A percentile compares a stretch with the other conserved stretches of the same genome.
Evolutionary conservation across 1,140 invertebrate species (phyloP).

Genomic region (Coenobita brevimanus): DNA sequence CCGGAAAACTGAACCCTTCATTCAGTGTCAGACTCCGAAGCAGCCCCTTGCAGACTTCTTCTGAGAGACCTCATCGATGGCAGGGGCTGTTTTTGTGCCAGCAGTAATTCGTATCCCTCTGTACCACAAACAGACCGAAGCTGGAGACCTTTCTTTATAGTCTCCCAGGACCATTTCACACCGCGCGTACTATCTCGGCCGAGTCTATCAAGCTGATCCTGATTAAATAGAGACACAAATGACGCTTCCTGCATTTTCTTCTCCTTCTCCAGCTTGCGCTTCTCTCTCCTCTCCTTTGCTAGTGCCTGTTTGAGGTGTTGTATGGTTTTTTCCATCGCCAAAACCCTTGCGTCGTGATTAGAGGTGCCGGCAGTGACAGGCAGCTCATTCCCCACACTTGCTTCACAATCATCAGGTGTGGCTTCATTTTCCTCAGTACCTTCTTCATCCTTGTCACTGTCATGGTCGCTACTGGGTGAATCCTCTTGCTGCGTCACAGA

Average conservation of each 20-base stretch:
- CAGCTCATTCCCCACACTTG: too few relatives aligned
- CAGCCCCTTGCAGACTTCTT: too few relatives aligned
- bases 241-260: background rate
- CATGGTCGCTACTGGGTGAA: too few relatives aligned
- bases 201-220: conserved; percentile 4
- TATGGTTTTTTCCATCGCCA: background rate
- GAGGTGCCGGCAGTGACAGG: too few relatives aligned
- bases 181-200: background rate
- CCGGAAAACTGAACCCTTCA: too few relatives aligned
- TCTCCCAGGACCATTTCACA: conserved; percentile 11
- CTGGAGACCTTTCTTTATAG: conserved; percentile 18
- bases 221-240: background rate
- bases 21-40: too few relatives aligned
- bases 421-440: too few relatives aligned
- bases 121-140: background rate
- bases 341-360: background rate
- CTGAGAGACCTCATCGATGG: too few relatives aligned
- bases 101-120: background rate
- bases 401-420: too few relatives aligned
- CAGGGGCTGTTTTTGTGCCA: conserved; percentile 16
- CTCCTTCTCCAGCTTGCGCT: background rate
- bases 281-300: background rate
- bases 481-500: too few relatives aligned
- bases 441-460: too few relatives aligned
- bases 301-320: background rate